phyloP scores from a whole-genome alignment of 2,797 vertebrate genomes.

The Esox masquinongy region DNA sequence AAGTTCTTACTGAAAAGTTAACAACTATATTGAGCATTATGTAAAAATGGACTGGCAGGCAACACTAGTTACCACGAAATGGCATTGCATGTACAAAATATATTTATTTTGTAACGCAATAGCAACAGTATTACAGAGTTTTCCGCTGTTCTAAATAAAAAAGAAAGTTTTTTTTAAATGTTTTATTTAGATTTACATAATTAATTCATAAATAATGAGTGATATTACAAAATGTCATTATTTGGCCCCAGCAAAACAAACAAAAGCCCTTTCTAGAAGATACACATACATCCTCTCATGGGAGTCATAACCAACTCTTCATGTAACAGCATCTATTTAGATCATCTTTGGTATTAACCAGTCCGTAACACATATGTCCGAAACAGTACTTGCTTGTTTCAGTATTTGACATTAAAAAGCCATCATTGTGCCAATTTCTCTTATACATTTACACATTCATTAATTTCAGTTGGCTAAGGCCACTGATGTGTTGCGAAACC shows the following conservation, averaged over 20 bases:
- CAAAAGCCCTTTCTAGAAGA: constrained; percentile 30
- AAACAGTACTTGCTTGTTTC: background rate
- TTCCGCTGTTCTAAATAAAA: background rate
- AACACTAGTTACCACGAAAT: constrained; percentile 30
- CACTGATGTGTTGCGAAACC: background rate
- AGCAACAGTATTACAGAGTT: background rate
- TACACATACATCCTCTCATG: constrained; percentile 23
- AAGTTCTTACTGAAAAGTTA: background rate
- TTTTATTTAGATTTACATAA: constrained; percentile 47
- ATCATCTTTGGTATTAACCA: background rate
- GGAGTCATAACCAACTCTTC: background rate
- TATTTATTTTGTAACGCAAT: background rate
- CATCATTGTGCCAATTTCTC: background rate
- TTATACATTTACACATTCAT: background rate
- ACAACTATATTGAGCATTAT: background rate
- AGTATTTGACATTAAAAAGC: background rate
- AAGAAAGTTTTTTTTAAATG: constrained; percentile 23
- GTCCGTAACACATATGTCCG: background rate
- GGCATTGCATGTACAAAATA: constrained; percentile 4
- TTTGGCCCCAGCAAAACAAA: constrained; percentile 50
- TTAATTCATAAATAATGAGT: constrained; percentile 58
- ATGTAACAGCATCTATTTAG: background rate
- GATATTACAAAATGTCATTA: constrained; percentile 39
- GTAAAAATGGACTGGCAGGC: background rate
- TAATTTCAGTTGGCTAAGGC: background rate